Evolutionary conservation across 2,113 vertebrate species (phyloP).

Genomic region (Anguilla rostrata): DNA sequence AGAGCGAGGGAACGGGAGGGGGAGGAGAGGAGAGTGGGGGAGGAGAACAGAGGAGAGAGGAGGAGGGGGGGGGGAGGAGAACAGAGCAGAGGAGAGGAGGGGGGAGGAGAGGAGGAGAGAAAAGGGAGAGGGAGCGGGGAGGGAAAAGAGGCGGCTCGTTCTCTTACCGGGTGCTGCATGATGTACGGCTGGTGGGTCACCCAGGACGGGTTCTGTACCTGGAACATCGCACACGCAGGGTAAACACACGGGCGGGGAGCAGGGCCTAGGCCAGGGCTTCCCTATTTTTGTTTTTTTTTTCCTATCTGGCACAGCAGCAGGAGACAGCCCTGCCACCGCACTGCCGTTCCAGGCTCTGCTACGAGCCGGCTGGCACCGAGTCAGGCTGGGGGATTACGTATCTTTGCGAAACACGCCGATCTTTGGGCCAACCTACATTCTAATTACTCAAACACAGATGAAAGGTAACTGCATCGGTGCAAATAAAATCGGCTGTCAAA

Average conservation of each 20-base stretch:
- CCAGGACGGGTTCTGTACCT: constrained; percentile 98
- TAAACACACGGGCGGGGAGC: not conserved
- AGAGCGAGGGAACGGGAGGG: no score
- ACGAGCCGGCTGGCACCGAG: not conserved
- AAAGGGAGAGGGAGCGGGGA: not conserved
- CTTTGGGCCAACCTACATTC: not conserved
- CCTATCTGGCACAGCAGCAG: not conserved
- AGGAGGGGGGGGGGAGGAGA: not conserved
- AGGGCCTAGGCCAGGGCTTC: not conserved
- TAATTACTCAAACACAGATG: not conserved
- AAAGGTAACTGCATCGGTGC: not conserved
- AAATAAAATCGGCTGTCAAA: not conserved
- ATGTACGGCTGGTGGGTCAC: constrained; percentile 97
- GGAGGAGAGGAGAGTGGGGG: not conserved
- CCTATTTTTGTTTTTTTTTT: not conserved
- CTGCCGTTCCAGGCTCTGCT: not conserved
- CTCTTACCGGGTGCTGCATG: constrained; percentile 96
- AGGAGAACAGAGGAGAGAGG: not conserved
- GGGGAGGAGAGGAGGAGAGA: not conserved
- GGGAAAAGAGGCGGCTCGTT: not conserved
- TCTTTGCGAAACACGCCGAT: not conserved
- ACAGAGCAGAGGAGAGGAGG: not conserved
- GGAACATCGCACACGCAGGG: constrained; percentile 24
- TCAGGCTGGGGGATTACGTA: not conserved
- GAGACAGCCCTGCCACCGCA: not conserved